Conservation (phyloP, 30 jellyfish, hydroid and myxozoan genomes). For the Aurelia sp. region DNA sequence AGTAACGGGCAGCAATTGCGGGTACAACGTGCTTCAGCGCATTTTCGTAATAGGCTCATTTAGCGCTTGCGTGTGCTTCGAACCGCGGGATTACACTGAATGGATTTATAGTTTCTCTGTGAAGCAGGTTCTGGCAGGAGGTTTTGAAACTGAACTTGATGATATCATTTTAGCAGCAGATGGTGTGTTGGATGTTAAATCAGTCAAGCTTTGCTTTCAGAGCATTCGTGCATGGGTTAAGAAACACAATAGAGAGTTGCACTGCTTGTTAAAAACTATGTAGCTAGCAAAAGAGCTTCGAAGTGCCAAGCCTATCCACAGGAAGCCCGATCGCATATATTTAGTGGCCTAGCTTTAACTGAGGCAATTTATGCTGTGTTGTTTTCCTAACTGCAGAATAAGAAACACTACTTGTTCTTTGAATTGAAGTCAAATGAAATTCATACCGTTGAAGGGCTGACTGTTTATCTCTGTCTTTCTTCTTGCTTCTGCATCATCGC, state of each 20-base stretch:
- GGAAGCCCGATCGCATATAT: too few species aligned
- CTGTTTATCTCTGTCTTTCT: too few species aligned
- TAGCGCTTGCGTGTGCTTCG: conserved; percentile 49
- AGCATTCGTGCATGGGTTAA: conserved; percentile 30
- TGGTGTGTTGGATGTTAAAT: conserved; percentile 24
- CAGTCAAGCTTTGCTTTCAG: conserved; percentile 18
- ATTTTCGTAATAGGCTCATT: conserved; percentile 42
- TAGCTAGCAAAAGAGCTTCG: too few species aligned
- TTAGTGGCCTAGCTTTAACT: too few species aligned
- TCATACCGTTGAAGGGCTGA: too few species aligned
- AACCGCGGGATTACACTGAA: conserved; percentile 50
- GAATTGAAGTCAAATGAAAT: too few species aligned
- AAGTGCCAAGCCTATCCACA: too few species aligned
- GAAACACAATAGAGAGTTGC: conserved; percentile 3
- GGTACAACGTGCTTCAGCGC: conserved; percentile 43
- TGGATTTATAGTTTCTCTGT: conserved; percentile 39
- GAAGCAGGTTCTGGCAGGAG: conserved; percentile 33
- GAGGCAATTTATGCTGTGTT: too few species aligned
- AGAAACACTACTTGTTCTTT: too few species aligned
- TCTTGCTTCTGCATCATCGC: too few species aligned
- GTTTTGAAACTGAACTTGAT: conserved; percentile 7
- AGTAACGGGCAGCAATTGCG: conserved; percentile 41
- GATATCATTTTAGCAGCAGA: not conserved
- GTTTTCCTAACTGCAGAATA: too few species aligned
- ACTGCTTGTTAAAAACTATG: too few species aligned